Percentiles rank a stretch among this genome's conserved stretches.
These are phyloP conservation scores for Formica selysi DNA, from an alignment of 1,140 invertebrate species.

Conservation along the genomic window DNA sequence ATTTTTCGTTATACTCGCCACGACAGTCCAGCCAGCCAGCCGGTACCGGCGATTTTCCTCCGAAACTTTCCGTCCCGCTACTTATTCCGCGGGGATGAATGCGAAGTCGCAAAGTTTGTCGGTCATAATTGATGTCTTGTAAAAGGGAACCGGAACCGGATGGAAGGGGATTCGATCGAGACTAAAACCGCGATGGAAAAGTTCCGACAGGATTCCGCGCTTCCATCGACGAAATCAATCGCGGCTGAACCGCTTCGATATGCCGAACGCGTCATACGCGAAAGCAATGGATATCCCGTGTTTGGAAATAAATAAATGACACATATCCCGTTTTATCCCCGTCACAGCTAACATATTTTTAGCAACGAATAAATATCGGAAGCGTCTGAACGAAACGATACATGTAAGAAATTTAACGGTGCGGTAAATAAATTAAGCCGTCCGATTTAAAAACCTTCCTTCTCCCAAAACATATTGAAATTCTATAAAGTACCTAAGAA, in stretches of 20 bases:
- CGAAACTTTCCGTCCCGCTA: slow-evolving; percentile 49
- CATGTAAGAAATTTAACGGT: not conserved
- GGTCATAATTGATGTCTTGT: slow-evolving; percentile 57
- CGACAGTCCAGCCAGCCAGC: slow-evolving; percentile 45
- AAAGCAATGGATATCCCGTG: slow-evolving; percentile 53
- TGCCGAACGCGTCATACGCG: not conserved
- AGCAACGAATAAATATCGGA: not conserved
- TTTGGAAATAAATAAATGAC: slow-evolving; percentile 63
- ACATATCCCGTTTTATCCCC: slow-evolving; percentile 38
- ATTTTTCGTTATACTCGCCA: slow-evolving; percentile 55
- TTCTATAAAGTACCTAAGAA: slow-evolving; percentile 6
- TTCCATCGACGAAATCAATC: slow-evolving; percentile 48
- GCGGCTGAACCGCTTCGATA: slow-evolving; percentile 21
- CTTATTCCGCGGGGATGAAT: slow-evolving; percentile 51
- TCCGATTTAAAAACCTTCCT: slow-evolving; percentile 2
- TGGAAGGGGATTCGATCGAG: not conserved
- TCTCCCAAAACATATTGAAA: not conserved
- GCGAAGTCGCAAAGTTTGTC: slow-evolving; percentile 57
- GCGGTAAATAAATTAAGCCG: not conserved
- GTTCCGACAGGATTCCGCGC: slow-evolving; percentile 39
- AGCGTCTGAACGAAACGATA: not conserved
- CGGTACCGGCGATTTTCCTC: slow-evolving; percentile 53
- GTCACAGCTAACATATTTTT: slow-evolving; percentile 23
- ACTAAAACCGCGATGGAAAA: slow-evolving; percentile 47
- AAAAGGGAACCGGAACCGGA: not conserved